phyloP scores from a whole-genome alignment of 2,113 vertebrate species.

The Cyanistes caeruleus region DNA sequence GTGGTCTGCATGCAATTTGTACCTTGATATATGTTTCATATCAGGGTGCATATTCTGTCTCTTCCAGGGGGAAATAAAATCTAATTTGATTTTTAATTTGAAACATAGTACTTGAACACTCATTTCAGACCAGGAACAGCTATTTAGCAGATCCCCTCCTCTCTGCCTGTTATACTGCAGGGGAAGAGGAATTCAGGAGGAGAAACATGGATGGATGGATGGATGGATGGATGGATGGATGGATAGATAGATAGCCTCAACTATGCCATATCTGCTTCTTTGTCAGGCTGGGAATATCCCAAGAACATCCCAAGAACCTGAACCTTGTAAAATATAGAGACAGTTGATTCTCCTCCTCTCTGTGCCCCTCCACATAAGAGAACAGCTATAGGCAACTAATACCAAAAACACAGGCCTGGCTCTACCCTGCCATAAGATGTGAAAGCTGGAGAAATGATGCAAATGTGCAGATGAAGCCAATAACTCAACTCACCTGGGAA shows the following conservation, averaged over 20 bases:
- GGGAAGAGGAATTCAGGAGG: not conserved
- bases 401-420: not conserved
- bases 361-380: accelerated
- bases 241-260: not conserved
- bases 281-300: not conserved
- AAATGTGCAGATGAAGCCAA: not conserved
- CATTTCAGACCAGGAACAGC: not conserved
- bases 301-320: not conserved
- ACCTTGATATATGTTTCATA: not conserved
- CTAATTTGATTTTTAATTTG: not conserved
- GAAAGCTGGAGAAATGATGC: not conserved
- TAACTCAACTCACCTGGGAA: not conserved
- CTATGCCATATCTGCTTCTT: not conserved
- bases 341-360: not conserved
- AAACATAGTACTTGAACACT: not conserved
- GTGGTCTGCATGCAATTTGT: not conserved
- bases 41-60: not conserved
- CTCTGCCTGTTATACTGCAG: not conserved
- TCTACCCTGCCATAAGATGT: not conserved
- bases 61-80: not conserved
- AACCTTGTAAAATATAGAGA: not conserved
- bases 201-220: not conserved
- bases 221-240: not conserved
- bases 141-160: not conserved
- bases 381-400: not conserved